These are phyloP conservation scores for Clarias laeviceps DNA, from an alignment of 2,797 vertebrate species.

Conservation along the genomic window DNA sequence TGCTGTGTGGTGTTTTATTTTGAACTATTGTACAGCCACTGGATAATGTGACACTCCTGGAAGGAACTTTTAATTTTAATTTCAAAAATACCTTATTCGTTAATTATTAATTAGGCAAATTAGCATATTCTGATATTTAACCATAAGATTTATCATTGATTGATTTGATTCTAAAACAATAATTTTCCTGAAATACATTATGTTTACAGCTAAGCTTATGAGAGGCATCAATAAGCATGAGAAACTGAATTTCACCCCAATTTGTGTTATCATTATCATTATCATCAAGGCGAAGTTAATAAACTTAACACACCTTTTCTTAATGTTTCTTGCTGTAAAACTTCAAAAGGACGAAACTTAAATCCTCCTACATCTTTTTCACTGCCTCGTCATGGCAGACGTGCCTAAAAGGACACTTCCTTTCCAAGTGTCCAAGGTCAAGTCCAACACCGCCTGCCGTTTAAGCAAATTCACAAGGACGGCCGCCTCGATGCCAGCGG, in stretches of 20 bases:
- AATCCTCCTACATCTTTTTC: background rate
- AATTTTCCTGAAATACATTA: background rate
- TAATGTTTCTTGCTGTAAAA: background rate
- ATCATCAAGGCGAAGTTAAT: background rate
- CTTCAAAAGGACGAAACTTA: background rate
- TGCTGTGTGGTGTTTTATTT: background rate
- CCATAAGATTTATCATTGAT: background rate
- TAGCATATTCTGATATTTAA: background rate
- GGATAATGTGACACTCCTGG: background rate
- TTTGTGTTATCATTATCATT: background rate
- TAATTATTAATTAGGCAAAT: background rate
- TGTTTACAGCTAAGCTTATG: background rate
- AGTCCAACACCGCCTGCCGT: conserved; percentile 43
- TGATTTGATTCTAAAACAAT: background rate
- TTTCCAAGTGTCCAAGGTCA: conserved; percentile 5
- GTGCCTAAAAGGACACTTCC: conserved; percentile 8
- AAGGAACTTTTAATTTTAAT: background rate
- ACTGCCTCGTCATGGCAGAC: background rate
- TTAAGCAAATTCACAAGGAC: conserved; percentile 75
- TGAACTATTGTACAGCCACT: background rate
- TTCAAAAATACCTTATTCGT: background rate
- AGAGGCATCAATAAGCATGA: background rate
- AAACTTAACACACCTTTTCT: background rate
- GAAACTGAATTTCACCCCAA: background rate
- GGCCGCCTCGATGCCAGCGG: conserved; percentile 39